Base-by-base conservation (phyloP, 2,888 invertebrate species). In the Ornithoptera alexandrae region DNA sequence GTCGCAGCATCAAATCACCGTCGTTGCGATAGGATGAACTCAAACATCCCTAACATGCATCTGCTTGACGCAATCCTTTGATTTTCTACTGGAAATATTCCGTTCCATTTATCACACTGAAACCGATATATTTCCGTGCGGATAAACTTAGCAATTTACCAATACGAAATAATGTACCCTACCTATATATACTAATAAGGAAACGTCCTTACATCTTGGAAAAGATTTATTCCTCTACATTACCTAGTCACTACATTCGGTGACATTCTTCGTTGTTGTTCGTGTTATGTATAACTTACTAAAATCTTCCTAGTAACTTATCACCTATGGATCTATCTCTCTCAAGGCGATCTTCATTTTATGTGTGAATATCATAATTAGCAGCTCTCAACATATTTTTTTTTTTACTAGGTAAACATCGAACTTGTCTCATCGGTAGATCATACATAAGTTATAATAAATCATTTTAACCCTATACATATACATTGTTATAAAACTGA, bases 61-160 rank as follows among this genome's bases (percentile, higher is more conserved):
- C 20, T 46, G 57, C 39, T 24, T 39, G 58, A 42, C 42, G 65
- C 22, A 65, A 65, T 42, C 42, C 65, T 65, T 65, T 65, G 65
- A 65, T 65, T 65, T 65, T 42, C 42, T 56, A 65, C 24, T 65
- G 65, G 65, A 58, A 65, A 65, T 58, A 46, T 65, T 65, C 58
- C n/a, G n/a, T 65, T 65, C 56, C 58, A 65, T 65, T 58, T 65
- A 12, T 58, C 42, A 2, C 18, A 24, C n/a, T 65, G 58, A 39
- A 58, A 65, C 22, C 57, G 64, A 64, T 57, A 64, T 36, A 39
- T 65, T 58, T 65, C 57, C 57, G 22, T 22, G 1, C 39, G 57
- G 39, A n/a, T 42, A 56, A 65, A 58, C 57, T 42, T 57, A n/a
- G 57, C 22, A 39, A 65, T 65, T 57, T 57, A 20, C 36, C 36